Conservation (phyloP, 2,888 invertebrate species). For the Drosophila atripex region DNA sequence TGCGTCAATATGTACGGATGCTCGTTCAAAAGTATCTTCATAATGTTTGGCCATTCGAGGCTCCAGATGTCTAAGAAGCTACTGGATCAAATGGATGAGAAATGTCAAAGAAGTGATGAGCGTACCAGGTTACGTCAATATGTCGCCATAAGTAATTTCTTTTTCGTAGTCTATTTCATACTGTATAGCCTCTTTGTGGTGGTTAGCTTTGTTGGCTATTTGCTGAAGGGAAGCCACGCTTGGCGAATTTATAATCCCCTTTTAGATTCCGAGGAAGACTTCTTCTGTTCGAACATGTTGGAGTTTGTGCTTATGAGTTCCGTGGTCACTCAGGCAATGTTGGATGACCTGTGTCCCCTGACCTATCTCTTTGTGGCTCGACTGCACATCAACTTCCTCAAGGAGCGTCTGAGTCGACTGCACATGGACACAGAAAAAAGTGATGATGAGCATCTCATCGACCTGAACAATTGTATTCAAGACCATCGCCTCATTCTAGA, state of each 20-base stretch:
- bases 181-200: too few species aligned
- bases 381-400: conserved; percentile 46
- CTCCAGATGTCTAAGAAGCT: conserved; percentile 37
- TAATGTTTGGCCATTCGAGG: conserved; percentile 32
- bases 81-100: conserved; percentile 46
- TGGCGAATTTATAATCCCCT: too few species aligned
- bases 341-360: conserved; percentile 52
- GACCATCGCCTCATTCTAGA: conserved; percentile 54
- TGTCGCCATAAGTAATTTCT: conserved; percentile 30
- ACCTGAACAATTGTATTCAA: conserved; percentile 50
- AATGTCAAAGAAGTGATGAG: conserved; percentile 21
- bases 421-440: conserved; percentile 24
- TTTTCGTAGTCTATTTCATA: conserved; percentile 5
- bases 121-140: conserved; percentile 16
- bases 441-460: conserved; percentile 40
- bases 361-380: conserved; percentile 43
- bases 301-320: conserved; percentile 43
- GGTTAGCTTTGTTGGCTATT: too few species aligned
- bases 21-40: conserved; percentile 41
- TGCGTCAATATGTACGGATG: conserved; percentile 40
- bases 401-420: conserved; percentile 35
- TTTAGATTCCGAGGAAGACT: conserved; percentile 3
- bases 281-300: conserved; percentile 31
- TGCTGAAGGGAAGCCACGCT: too few species aligned
- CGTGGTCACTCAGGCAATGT: conserved; percentile 40